Conservation (phyloP, 2,888 invertebrate genomes). For the Apocheima hispidaria region DNA sequence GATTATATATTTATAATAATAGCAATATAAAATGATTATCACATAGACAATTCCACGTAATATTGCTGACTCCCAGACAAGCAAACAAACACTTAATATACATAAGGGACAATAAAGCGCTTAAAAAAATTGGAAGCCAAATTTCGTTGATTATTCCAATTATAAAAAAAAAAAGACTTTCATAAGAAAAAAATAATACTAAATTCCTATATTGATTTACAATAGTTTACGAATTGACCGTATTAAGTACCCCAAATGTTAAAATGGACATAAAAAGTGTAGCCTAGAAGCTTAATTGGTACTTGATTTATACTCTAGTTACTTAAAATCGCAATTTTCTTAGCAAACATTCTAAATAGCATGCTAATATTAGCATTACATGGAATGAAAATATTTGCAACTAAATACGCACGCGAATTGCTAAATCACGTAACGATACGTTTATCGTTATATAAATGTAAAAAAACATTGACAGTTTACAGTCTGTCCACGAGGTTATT, state of each 20-base stretch:
- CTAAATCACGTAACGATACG: conserved; percentile 1
- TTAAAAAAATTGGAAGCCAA: conserved; percentile 56
- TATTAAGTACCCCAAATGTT: conserved; percentile 50
- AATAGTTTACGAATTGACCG: conserved; percentile 38
- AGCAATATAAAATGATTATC: conserved; percentile 50
- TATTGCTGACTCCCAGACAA: conserved; percentile 69
- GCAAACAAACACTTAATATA: conserved; percentile 33
- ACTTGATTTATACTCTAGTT: conserved; percentile 36
- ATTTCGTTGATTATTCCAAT: conserved; percentile 35
- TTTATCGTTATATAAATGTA: conserved; percentile 78
- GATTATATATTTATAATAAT: conserved; percentile 26
- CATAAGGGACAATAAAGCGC: conserved; percentile 29
- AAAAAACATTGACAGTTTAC: conserved; percentile 77
- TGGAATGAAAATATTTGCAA: background rate
- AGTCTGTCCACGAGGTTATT: too few species aligned
- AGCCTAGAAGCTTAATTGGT: conserved; percentile 44
- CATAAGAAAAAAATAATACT: conserved; percentile 26
- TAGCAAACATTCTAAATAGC: conserved; percentile 1
- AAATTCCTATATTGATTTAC: conserved; percentile 16
- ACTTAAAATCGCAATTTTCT: conserved; percentile 9
- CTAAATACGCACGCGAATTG: conserved; percentile 21
- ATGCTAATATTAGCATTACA: background rate
- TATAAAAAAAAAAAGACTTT: conserved; percentile 34
- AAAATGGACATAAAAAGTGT: conserved; percentile 32
- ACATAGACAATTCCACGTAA: conserved; percentile 67